A percentile compares a stretch with the other conserved stretches of the same genome.
These are phyloP conservation scores for Zaprionus ornatus DNA, from an alignment of 1,140 invertebrate genomes.

Conservation along the genomic window DNA sequence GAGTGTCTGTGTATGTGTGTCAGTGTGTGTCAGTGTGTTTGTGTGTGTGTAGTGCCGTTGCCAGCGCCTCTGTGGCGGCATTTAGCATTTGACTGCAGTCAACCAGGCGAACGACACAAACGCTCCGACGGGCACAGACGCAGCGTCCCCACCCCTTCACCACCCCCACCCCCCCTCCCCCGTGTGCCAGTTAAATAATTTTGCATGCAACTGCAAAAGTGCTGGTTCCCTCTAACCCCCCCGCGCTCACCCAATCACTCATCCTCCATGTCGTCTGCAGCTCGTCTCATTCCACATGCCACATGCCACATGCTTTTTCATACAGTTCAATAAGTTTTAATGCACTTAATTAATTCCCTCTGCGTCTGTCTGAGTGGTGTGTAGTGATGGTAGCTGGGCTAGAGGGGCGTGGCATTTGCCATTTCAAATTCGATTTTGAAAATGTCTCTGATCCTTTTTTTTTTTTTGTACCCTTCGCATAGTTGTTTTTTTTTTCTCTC, in stretches of 20 bases:
- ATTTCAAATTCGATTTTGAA: slow-evolving; percentile 74
- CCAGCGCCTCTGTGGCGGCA: slow-evolving; percentile 62
- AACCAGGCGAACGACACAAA: slow-evolving; percentile 52
- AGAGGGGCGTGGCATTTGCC: slow-evolving; percentile 43
- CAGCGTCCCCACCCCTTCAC: slow-evolving; percentile 45
- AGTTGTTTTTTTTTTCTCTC: slow-evolving; percentile 21
- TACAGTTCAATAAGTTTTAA: slow-evolving; percentile 81
- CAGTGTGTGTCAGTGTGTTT: slow-evolving; percentile 8
- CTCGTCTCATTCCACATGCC: background rate
- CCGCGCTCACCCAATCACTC: background rate
- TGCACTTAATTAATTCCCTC: slow-evolving; percentile 80
- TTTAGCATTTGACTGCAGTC: slow-evolving; percentile 76
- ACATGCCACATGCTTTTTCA: slow-evolving; percentile 34
- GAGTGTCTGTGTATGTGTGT: background rate
- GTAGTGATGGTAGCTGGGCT: too few relatives aligned
- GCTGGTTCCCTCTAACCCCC: background rate
- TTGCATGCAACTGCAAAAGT: slow-evolving; percentile 58
- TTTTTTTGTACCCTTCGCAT: background rate
- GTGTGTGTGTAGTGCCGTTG: slow-evolving; percentile 18
- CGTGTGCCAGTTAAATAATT: slow-evolving; percentile 72
- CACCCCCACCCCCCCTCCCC: too few relatives aligned
- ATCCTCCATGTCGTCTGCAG: slow-evolving; percentile 8
- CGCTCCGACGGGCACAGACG: slow-evolving; percentile 42
- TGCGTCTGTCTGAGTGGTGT: slow-evolving; percentile 30
- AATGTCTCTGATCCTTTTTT: slow-evolving; percentile 33